A percentile compares a stretch with the other conserved stretches of the same genome.
phyloP scores from a whole-genome alignment of 2,888 invertebrate species.

The Prenolepis imparis region DNA sequence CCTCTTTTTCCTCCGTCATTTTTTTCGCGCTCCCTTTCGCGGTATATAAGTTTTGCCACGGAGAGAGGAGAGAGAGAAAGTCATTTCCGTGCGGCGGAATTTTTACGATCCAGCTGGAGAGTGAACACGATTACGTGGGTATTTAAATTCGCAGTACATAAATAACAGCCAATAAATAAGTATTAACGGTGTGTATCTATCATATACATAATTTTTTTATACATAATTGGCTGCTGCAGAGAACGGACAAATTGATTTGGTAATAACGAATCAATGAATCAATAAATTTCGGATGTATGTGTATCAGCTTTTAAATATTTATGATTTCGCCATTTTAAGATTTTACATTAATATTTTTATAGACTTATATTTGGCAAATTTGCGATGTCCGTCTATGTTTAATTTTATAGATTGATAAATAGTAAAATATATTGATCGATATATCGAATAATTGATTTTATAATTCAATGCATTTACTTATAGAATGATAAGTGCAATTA shows the following conservation, averaged over 20 bases:
- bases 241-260: conserved; percentile 8
- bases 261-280: conserved; percentile 11
- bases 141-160: conserved; percentile 50
- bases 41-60: conserved; percentile 21
- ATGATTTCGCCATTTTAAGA: not conserved
- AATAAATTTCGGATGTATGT: no score
- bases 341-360: not conserved
- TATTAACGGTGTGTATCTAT: conserved; percentile 33
- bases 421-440: not conserved
- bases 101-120: conserved; percentile 48
- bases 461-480: not conserved
- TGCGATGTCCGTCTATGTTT: not conserved
- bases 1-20: not conserved
- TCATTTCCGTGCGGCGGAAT: conserved; percentile 44
- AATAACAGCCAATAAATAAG: conserved; percentile 52
- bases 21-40: conserved; percentile 30
- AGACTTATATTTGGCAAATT: not conserved
- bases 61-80: conserved; percentile 36
- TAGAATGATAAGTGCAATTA: not conserved
- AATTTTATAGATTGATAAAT: not conserved
- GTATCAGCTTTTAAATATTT: not conserved
- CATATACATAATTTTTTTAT: no score
- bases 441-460: conserved; percentile 5
- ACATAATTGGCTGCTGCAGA: not conserved
- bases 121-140: not conserved